Conservation (phyloP, 2,888 invertebrate species). For the Xestia ashworthii region DNA sequence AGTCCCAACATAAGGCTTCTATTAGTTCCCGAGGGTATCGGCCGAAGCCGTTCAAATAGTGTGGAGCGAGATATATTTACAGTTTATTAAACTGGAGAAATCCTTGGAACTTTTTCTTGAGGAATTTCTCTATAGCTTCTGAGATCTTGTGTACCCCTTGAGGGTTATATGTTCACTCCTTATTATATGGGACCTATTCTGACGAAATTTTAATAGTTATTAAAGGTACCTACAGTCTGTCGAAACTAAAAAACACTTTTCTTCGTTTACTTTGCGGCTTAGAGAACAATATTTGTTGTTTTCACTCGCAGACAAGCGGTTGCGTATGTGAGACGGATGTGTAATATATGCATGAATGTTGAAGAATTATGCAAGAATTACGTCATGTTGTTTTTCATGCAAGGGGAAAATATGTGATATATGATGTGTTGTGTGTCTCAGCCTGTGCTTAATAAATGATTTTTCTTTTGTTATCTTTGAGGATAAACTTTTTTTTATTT, state of each 20-base stretch:
- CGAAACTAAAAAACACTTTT: not conserved
- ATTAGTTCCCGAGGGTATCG: slow-evolving; percentile 42
- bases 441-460: not conserved
- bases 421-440: not conserved
- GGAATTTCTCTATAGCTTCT: slow-evolving; percentile 5
- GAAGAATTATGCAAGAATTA: slow-evolving; percentile 14
- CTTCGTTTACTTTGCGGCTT: not conserved
- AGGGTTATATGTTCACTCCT: not conserved
- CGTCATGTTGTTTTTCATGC: not conserved
- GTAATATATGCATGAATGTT: slow-evolving; percentile 20
- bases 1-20: slow-evolving; percentile 22
- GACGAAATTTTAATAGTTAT: not conserved
- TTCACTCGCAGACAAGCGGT: not conserved
- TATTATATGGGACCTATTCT: not conserved
- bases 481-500: not conserved
- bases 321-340: not conserved
- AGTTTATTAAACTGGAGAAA: slow-evolving; percentile 27
- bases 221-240: not conserved
- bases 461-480: not conserved
- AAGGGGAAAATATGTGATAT: not conserved
- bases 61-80: slow-evolving; percentile 30
- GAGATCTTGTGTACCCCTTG: not conserved
- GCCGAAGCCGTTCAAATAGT: slow-evolving; percentile 30
- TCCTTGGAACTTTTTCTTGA: not conserved
- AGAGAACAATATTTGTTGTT: not conserved